Evolutionary conservation across 92 coral and sea anemone species (phyloP), one percentile per base, ranked within the genome.

Genomic region (Pocillopora grandis): DNA sequence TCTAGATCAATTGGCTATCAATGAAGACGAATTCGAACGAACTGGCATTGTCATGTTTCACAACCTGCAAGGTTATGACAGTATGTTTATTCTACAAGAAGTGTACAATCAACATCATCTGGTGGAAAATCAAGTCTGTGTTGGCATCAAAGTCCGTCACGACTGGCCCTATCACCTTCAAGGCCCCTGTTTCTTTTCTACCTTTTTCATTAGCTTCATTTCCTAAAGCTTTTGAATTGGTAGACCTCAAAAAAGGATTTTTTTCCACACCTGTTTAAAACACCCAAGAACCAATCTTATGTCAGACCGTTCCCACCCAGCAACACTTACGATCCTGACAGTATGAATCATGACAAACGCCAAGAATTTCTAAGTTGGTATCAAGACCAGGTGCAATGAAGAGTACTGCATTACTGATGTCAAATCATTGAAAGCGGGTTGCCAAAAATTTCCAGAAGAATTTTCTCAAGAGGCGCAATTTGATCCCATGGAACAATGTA

Each of bases 31-130:
- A 49, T 19, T 5, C 58, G 58, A 35, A 10, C 76, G 58, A 49
- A 71, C 18, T 1, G 76, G 33, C 7, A 71, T 71, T 5, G 76
- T 49, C 10, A 1, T 71, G 55, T 36, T 71, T 19, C 76, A 71
- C 16, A 71, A 71, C 76, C 13, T 71, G 55, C n/a, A 15, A 37
- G 76, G 21, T 10, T 71, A 71, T 19, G 76, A 68, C 58, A 19
- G 76, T 15, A 71, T 71, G 76, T 71, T 71, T 20, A 15, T n/a
- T n/a, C n/a, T n/a, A n/a, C n/a, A n/a, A 71, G 16, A 70, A 19
- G 19, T 33, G 9, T 33, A 71, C 76, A 10, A 57, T 71, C 27
- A 5, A 10, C 76, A 71, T 49, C 55, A 20, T 11, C 55, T 33
- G 37, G 58, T 71, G n/a, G 37, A 52, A 2, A 18, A 35, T 20